Conservation (phyloP, 2,888 invertebrate genomes). For the Agrotis ipsilon region DNA sequence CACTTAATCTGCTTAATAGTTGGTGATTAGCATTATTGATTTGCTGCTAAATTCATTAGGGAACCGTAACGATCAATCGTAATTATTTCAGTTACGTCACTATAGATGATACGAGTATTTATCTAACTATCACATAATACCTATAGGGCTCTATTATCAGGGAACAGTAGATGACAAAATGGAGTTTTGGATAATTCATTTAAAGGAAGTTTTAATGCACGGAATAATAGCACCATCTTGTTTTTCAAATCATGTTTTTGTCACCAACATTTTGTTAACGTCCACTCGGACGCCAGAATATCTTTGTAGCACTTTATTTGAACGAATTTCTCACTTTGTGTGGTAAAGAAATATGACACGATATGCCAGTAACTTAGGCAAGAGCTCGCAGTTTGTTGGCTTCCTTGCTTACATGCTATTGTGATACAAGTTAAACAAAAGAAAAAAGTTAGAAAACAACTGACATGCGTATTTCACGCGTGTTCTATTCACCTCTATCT, state of each 20-base stretch:
- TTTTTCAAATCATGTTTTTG: slow-evolving; percentile 1
- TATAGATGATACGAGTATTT: slow-evolving; percentile 7
- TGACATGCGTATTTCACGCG: no score
- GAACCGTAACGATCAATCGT: not conserved
- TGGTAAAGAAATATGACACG: not conserved
- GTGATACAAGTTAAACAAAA: not conserved
- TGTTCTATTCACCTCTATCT: not conserved
- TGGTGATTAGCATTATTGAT: slow-evolving; percentile 3
- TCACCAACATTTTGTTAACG: slow-evolving; percentile 1
- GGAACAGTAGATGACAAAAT: not conserved
- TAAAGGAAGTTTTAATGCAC: no score
- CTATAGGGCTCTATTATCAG: not conserved
- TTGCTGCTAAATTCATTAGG: slow-evolving; percentile 1
- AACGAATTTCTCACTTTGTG: not conserved
- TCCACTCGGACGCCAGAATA: not conserved
- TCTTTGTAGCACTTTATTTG: not conserved
- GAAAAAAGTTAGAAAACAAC: not conserved
- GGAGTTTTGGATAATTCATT: no score
- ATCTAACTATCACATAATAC: slow-evolving; percentile 11
- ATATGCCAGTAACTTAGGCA: not conserved
- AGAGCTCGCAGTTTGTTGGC: no score
- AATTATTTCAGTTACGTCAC: slow-evolving; percentile 13
- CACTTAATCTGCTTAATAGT: slow-evolving; percentile 7
- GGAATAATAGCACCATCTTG: not conserved
- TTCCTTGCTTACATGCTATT: not conserved